Evolutionary conservation across 2,888 invertebrate genomes (phyloP).

Genomic region (Drosophila leonis): DNA sequence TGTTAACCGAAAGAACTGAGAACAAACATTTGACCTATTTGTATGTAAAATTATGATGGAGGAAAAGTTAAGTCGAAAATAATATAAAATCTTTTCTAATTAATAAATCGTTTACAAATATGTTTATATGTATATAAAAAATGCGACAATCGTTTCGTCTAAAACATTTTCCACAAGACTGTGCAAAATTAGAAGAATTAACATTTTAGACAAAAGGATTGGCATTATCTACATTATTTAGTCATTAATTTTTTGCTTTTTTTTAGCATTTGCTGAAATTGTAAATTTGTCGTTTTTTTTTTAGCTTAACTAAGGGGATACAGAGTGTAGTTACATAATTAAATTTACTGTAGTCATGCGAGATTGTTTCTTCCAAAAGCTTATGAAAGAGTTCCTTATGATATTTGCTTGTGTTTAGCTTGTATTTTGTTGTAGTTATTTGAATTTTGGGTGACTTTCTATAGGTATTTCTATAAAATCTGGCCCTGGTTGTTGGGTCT

Average conservation of each 20-base stretch:
- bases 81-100: slow-evolving; percentile 26
- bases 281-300: slow-evolving; percentile 35
- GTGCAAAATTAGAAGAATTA: slow-evolving; percentile 65
- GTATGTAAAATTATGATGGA: slow-evolving; percentile 40
- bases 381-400: slow-evolving; percentile 18
- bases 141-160: slow-evolving; percentile 83
- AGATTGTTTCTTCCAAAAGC: slow-evolving; percentile 25
- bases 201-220: slow-evolving; percentile 84
- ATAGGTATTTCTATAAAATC: slow-evolving; percentile 12
- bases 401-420: slow-evolving; percentile 15
- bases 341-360: slow-evolving; percentile 43
- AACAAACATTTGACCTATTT: slow-evolving; percentile 52
- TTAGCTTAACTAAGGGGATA: slow-evolving; percentile 82
- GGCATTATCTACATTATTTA: slow-evolving; percentile 78
- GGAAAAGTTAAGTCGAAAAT: slow-evolving; percentile 35
- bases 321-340: slow-evolving; percentile 84
- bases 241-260: slow-evolving; percentile 31
- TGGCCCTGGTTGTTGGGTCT: slow-evolving; percentile 58
- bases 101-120: slow-evolving; percentile 34
- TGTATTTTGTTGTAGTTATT: slow-evolving; percentile 14
- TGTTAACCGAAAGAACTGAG: slow-evolving; percentile 53
- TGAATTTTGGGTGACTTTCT: slow-evolving; percentile 30
- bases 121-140: slow-evolving; percentile 61
- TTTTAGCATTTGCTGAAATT: neutral
- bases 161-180: slow-evolving; percentile 71